Evolutionary conservation across 2,888 invertebrate species (phyloP).

Genomic region (Drosophila anomelani): DNA sequence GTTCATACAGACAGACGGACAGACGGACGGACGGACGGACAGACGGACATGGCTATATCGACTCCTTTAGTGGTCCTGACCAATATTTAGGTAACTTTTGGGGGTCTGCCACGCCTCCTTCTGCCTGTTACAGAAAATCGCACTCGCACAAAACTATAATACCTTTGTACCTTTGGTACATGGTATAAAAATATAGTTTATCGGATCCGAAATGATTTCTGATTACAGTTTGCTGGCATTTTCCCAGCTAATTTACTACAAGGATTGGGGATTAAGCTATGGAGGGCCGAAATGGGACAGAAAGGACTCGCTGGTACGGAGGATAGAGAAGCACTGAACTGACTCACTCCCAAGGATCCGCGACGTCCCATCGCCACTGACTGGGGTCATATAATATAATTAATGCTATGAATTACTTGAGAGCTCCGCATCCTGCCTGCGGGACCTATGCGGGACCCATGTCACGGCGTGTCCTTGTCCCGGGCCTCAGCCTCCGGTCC

Average conservation of each 20-base stretch:
- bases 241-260: neutral
- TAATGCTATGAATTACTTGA: conserved; percentile 79
- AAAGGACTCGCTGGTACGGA: neutral
- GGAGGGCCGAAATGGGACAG: neutral
- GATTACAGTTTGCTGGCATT: neutral
- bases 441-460: conserved; percentile 4
- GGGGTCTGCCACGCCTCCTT: no score
- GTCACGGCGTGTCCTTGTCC: conserved; percentile 8
- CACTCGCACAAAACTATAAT: no score
- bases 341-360: neutral
- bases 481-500: no score
- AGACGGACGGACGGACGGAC: no score
- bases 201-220: neutral
- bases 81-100: no score
- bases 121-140: no score
- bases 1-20: no score
- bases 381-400: conserved; percentile 72
- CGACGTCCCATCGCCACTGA: conserved; percentile 4
- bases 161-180: no score
- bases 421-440: conserved; percentile 36
- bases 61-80: no score
- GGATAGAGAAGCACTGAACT: neutral
- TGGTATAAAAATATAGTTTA: neutral
- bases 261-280: neutral
- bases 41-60: no score